Conservation (phyloP, 2,888 invertebrate species). For the Amphipoea lucens region DNA sequence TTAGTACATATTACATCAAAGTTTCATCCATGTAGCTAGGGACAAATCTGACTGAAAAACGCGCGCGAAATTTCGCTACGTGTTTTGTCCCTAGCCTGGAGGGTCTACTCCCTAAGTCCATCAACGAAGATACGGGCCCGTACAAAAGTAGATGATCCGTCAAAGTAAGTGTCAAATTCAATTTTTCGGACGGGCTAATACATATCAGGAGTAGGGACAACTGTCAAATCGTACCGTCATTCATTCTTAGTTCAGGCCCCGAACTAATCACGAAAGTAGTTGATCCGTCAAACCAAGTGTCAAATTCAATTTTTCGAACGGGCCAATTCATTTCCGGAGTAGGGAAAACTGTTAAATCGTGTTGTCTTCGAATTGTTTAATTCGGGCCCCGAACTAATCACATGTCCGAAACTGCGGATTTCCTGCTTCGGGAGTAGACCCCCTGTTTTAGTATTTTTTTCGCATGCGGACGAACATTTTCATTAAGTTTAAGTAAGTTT, state of each 20-base stretch:
- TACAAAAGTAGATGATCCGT: neutral
- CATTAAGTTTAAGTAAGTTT: neutral
- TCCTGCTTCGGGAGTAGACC: neutral
- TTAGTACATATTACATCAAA: slow-evolving; percentile 8
- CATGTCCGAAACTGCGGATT: neutral
- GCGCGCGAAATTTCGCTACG: neutral
- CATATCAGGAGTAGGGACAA: neutral
- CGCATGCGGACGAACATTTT: slow-evolving; percentile 20
- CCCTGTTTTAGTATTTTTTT: neutral
- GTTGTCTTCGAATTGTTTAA: too few species aligned
- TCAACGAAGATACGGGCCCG: neutral
- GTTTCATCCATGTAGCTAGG: neutral
- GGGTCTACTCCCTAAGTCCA: neutral
- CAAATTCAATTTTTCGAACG: neutral
- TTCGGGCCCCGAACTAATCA: neutral
- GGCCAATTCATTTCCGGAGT: too few species aligned
- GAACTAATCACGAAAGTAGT: neutral
- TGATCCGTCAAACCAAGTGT: neutral
- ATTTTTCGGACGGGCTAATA: neutral
- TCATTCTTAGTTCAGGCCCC: neutral
- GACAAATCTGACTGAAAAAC: neutral
- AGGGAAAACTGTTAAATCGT: neutral
- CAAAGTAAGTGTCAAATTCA: neutral
- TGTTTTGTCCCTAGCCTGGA: neutral
- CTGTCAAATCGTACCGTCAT: neutral